A percentile compares a stretch with the other conserved stretches of the same genome.
These are phyloP conservation scores for Anas bernieri DNA, from an alignment of 2,797 vertebrate species.

Conservation along the genomic window DNA sequence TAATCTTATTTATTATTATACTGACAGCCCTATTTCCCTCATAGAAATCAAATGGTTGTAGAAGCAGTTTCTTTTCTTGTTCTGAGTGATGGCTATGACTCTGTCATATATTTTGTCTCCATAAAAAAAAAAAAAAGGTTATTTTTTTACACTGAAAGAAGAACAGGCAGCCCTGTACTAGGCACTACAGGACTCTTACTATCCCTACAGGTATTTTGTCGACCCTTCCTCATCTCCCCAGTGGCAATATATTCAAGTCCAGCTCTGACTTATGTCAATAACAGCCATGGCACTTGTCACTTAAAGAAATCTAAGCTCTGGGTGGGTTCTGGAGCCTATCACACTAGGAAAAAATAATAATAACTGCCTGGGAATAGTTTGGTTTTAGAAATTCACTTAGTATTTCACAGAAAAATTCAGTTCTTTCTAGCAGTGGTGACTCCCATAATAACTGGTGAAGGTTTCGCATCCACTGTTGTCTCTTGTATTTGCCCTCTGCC, in stretches of 20 bases:
- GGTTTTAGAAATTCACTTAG: neutral
- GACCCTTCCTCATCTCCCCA: neutral
- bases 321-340: neutral
- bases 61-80: neutral
- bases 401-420: neutral
- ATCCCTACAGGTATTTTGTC: neutral
- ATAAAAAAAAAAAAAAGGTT: neutral
- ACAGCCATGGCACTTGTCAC: neutral
- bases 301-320: neutral
- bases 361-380: neutral
- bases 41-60: neutral
- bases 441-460: neutral
- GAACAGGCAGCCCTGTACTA: neutral
- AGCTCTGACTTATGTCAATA: neutral
- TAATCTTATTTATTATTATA: neutral
- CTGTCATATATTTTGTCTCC: neutral
- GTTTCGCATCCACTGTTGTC: neutral
- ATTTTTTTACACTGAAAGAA: neutral
- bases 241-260: neutral
- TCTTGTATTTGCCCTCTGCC: neutral
- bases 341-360: neutral
- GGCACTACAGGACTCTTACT: neutral
- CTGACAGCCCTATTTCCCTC: neutral
- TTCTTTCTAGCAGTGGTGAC: neutral
- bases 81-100: neutral